Percentiles rank a stretch among this genome's conserved stretches.
These are phyloP conservation scores for Junonia oenone DNA, from an alignment of 2,888 invertebrate genomes.

Conservation along the genomic window DNA sequence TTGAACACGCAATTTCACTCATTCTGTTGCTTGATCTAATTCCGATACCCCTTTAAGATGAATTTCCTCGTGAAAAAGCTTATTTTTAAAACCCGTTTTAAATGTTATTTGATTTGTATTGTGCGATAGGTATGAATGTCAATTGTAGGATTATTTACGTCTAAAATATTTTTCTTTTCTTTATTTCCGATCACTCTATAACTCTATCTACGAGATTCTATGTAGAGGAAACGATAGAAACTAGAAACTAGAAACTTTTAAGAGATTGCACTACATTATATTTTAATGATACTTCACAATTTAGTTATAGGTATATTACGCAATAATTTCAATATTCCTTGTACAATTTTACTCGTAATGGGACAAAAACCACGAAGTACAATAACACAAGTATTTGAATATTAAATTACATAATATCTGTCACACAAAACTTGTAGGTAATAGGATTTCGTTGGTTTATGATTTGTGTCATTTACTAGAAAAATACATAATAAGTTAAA, in stretches of 20 bases:
- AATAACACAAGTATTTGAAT: neutral
- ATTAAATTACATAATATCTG: slow-evolving; percentile 10
- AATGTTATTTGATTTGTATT: slow-evolving; percentile 13
- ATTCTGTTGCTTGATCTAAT: slow-evolving; percentile 15
- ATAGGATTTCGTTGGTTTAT: slow-evolving; percentile 28
- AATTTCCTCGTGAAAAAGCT: slow-evolving; percentile 31
- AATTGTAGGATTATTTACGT: neutral
- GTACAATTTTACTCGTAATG: too few relatives aligned
- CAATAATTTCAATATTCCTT: too few relatives aligned
- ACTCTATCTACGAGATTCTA: too few relatives aligned
- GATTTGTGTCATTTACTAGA: slow-evolving; percentile 16
- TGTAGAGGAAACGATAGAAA: too few relatives aligned
- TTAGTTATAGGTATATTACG: too few relatives aligned
- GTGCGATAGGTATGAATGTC: neutral
- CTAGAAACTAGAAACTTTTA: too few relatives aligned
- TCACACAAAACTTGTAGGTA: slow-evolving; percentile 19
- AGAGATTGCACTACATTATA: too few relatives aligned
- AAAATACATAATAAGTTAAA: neutral
- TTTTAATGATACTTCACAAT: too few relatives aligned
- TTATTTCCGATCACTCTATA: too few relatives aligned
- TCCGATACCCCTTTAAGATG: slow-evolving; percentile 39
- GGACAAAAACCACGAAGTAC: neutral
- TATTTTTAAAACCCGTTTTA: neutral
- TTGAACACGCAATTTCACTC: slow-evolving; percentile 30
- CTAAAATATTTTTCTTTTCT: too few relatives aligned